phyloP scores from a whole-genome alignment of 2,888 invertebrate genomes.

The Thecophora atra region DNA sequence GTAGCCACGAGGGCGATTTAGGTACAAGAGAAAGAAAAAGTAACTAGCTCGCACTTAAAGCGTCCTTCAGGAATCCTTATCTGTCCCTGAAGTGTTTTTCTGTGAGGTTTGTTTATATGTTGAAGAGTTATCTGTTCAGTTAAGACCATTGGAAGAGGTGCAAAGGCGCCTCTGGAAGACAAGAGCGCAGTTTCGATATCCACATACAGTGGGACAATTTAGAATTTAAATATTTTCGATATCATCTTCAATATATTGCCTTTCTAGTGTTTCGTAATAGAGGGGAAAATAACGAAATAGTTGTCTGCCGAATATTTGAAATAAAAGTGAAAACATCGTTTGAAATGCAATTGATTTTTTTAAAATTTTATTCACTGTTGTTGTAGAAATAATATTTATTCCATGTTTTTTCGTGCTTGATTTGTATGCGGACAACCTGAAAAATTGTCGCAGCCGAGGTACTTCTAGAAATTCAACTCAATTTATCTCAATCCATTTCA shows the following conservation, averaged over 20 bases:
- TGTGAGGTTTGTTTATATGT: neutral
- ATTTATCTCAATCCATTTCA: neutral
- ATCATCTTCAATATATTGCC: too few relatives aligned
- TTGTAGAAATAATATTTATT: neutral
- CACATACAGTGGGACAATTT: too few relatives aligned
- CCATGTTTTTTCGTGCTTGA: slow-evolving; percentile 50
- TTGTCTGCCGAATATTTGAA: too few relatives aligned
- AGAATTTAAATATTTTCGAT: too few relatives aligned
- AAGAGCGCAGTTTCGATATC: neutral
- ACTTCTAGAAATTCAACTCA: neutral
- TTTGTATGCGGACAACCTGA: slow-evolving; percentile 58
- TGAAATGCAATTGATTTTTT: slow-evolving; percentile 48
- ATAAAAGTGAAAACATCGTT: too few relatives aligned
- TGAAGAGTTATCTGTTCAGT: neutral
- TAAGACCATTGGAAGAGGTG: neutral
- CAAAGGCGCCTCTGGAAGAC: neutral
- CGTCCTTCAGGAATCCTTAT: slow-evolving; percentile 20
- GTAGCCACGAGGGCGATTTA: slow-evolving; percentile 24
- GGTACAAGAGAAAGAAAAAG: slow-evolving; percentile 10
- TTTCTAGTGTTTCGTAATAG: too few relatives aligned
- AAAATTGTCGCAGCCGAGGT: slow-evolving; percentile 38
- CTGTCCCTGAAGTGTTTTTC: neutral
- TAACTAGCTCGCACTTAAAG: slow-evolving; percentile 19
- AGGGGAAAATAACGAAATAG: too few relatives aligned
- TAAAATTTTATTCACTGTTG: slow-evolving; percentile 56